phyloP scores from a whole-genome alignment of 1,140 invertebrate species.

The Heliconius eleuchia region DNA sequence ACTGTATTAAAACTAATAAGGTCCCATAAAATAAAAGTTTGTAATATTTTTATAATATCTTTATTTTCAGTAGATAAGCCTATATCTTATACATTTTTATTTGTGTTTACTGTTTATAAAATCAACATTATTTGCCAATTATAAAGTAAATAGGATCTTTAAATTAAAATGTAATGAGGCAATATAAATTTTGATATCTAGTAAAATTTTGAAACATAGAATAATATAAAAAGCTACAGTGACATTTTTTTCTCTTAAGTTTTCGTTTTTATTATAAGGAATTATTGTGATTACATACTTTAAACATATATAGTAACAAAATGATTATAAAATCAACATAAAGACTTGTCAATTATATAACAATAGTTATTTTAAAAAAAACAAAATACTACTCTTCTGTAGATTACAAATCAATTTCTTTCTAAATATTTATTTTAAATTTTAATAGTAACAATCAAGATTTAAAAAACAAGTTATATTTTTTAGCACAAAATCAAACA shows the following conservation, averaged over 20 bases:
- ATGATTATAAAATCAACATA: not conserved
- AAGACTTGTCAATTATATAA: not conserved
- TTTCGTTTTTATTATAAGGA: not conserved
- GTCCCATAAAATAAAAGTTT: not conserved
- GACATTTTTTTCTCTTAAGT: too few relatives aligned
- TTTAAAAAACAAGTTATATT: not conserved
- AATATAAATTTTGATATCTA: not conserved
- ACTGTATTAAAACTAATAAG: not conserved
- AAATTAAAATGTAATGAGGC: not conserved
- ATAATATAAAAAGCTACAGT: too few relatives aligned
- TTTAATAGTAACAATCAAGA: not conserved
- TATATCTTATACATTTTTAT: not conserved
- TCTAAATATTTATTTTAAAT: not conserved
- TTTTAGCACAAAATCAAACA: constrained; percentile 44
- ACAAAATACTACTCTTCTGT: constrained; percentile 4
- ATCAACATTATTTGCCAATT: not conserved
- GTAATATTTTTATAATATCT: not conserved
- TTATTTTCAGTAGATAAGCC: not conserved
- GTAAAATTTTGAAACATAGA: too few relatives aligned
- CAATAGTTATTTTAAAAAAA: not conserved
- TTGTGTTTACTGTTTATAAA: not conserved
- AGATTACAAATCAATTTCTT: not conserved
- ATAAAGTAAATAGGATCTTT: not conserved
- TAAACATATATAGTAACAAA: not conserved
- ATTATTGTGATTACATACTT: not conserved